phyloP scores from a whole-genome alignment of 2,113 vertebrate species.

The Oncorhynchus clarkii region DNA sequence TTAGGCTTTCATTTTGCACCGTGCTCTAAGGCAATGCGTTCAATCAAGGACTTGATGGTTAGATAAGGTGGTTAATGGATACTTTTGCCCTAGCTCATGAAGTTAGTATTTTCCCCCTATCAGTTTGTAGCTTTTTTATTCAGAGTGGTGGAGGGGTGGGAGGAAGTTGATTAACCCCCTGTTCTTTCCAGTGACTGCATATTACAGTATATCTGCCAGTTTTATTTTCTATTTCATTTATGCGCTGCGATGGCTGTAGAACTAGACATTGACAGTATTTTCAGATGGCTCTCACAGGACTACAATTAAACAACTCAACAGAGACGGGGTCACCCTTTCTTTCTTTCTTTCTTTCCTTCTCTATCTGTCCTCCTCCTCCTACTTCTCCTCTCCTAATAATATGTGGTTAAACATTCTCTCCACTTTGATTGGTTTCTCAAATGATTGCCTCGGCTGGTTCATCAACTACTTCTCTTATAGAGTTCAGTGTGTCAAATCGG shows the following conservation, averaged over 20 bases:
- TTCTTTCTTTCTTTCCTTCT: not conserved
- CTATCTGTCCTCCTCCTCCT: not conserved
- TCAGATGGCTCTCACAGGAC: too few relatives aligned
- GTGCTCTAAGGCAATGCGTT: constrained; percentile 1
- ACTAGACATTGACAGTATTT: too few relatives aligned
- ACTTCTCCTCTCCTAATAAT: not conserved
- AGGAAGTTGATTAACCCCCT: too few relatives aligned
- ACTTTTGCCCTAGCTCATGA: not conserved
- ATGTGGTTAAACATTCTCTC: not conserved
- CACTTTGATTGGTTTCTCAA: constrained; percentile 2
- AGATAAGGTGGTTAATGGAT: not conserved
- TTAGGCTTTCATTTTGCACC: not conserved
- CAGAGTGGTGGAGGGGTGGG: not conserved
- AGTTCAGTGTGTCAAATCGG: too few relatives aligned
- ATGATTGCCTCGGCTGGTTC: too few relatives aligned
- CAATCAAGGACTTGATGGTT: not conserved
- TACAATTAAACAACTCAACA: too few relatives aligned
- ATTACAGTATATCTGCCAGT: too few relatives aligned
- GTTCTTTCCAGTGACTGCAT: too few relatives aligned
- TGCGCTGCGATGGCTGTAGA: too few relatives aligned
- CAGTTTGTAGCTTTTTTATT: too few relatives aligned
- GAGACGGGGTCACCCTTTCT: not conserved
- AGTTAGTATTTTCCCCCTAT: not conserved
- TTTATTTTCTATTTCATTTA: too few relatives aligned
- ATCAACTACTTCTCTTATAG: too few relatives aligned